Percentiles rank a stretch among this genome's conserved stretches.
These are phyloP conservation scores for Acrocyrtus sp. DNA, from an alignment of 2,888 invertebrate species.

Conservation along the genomic window DNA sequence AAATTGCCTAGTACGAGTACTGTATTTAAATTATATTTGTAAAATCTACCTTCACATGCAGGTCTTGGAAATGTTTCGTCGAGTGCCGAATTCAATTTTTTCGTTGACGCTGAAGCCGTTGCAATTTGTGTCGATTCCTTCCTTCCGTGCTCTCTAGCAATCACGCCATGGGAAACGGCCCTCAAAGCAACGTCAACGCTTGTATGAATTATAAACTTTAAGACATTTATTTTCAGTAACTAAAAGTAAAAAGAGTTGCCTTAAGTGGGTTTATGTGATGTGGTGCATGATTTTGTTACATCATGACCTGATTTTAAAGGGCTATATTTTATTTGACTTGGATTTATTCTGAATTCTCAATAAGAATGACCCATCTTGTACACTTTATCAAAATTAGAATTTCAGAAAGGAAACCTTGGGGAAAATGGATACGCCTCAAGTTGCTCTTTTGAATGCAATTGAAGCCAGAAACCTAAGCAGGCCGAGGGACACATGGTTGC, in stretches of 20 bases:
- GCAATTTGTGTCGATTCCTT: slow-evolving; percentile 73
- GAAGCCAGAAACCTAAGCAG: slow-evolving; percentile 65
- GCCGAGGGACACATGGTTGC: slow-evolving; percentile 41
- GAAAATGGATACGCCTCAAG: slow-evolving; percentile 65
- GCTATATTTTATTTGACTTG: no score
- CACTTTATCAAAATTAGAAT: no score
- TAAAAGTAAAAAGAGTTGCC: no score
- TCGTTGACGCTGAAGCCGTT: slow-evolving; percentile 80
- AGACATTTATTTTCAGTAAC: not conserved
- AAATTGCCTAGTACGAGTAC: not conserved
- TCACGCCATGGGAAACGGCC: slow-evolving; percentile 79
- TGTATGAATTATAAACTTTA: slow-evolving; percentile 3
- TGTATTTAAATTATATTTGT: not conserved
- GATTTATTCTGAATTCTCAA: no score
- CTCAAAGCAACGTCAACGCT: slow-evolving; percentile 62
- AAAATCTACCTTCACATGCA: slow-evolving; percentile 58
- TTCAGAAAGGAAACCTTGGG: slow-evolving; percentile 71
- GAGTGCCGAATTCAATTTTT: slow-evolving; percentile 83
- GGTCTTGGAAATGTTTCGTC: slow-evolving; percentile 72
- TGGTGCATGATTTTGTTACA: not conserved
- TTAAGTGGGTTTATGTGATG: not conserved
- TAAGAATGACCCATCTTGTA: no score
- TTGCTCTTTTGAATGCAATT: slow-evolving; percentile 69
- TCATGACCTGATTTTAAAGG: no score
- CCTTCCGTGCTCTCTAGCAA: slow-evolving; percentile 69